Evolutionary conservation across 2,113 vertebrate genomes (phyloP), one percentile per base, ranked within the genome.

Genomic region (Xiphias gladius): DNA sequence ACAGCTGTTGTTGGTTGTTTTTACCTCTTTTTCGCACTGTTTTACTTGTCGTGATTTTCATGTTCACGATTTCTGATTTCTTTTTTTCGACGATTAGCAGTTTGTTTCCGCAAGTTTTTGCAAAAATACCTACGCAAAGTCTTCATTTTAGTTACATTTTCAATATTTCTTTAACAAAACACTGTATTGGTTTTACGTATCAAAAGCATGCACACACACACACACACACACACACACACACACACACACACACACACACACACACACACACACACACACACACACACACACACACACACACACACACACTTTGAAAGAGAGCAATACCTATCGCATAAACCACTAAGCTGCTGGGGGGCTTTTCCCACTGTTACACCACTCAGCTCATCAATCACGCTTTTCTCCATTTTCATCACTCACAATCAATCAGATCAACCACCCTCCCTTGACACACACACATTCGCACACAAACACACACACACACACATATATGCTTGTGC

Each of bases 361-460:
- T 72, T 67, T 67, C 70, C 57, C 68, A 20, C 69, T 48, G 63
- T 52, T 77, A 35, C 66, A 30, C 5, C 1, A 24, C 64, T 66
- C 58, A 12, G 20, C 71, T 83, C 79, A 83, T 89, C 84, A 79
- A 83, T 86, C 79, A 83, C 14, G 17, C 50, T 69, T 82, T 41
- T 43, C 7, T 88, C 78, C 55, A 78, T 79, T 86, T 83, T 85
- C 78, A 84, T 84, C 69, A 62, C 67, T 84, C 55, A 30, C 65
- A 68, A 85, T 88, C 85, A 82, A 79, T 83, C 84, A 83, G 67
- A 86, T 78, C 76, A 84, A 69, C 48, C 66, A 32, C 46, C 76
- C 69, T 46, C 64, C 37, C 24, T 17, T 7, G 26, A 28, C 57
- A 66, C 70, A 28, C 48, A 65, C 59, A 64, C 73, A n/a, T n/a